Conservation (phyloP, 2,888 invertebrate genomes). For the Periphyllus acericola region DNA sequence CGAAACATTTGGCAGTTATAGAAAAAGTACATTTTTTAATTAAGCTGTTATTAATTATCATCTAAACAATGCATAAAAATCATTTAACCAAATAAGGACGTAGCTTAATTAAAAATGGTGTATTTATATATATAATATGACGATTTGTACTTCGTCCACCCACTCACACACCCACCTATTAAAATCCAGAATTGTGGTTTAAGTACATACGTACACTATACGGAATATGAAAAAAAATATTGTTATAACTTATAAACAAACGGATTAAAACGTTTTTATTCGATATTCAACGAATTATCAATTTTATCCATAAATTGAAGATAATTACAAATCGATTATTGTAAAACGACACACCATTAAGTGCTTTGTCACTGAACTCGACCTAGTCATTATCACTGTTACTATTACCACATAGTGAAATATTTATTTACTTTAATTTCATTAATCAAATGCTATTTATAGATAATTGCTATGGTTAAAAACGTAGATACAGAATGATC, state of each 20-base stretch:
- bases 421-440: conserved; percentile 42
- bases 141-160: neutral
- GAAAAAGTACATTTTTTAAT: neutral
- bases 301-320: neutral
- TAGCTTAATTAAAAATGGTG: neutral
- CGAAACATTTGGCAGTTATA: too few relatives aligned
- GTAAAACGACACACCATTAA: conserved; percentile 13
- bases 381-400: conserved; percentile 17
- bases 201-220: neutral
- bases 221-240: neutral
- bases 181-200: neutral
- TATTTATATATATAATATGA: neutral
- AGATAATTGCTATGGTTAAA: conserved; percentile 8
- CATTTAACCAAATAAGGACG: neutral
- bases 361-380: conserved; percentile 20
- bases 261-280: conserved; percentile 1
- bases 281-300: neutral
- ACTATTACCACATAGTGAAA: conserved; percentile 17
- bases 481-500: neutral
- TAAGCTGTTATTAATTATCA: neutral
- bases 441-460: conserved; percentile 16
- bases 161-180: neutral
- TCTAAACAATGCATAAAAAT: neutral
- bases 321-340: neutral
- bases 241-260: neutral